Evolutionary conservation across 1,140 invertebrate species (phyloP), one percentile per base, ranked within the genome.

Genomic region (Anastrepha ludens): DNA sequence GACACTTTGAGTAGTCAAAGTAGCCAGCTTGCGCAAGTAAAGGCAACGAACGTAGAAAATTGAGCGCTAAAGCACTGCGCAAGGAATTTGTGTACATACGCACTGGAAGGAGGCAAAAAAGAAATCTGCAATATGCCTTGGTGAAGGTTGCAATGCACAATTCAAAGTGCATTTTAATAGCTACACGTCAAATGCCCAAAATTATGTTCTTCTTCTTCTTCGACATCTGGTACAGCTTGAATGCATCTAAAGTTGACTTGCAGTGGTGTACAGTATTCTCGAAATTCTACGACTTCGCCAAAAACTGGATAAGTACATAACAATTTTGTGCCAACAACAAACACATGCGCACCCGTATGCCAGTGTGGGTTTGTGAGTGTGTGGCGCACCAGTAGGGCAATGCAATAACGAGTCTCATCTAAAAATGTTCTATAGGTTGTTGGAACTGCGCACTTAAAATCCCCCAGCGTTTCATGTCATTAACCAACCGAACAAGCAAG

Each of bases 361-460:
- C 6, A 74, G n/a, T 20, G 47, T 11, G 15, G 8, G 6, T 81
- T 17, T 81, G 74, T 20, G 47, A 8, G n/a, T 55, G 74, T 55
- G 47, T 2, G 15, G 47, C 17, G n/a, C 17, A 55, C 47, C 7
- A 55, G 47, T 50, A 29, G 74, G 47, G 74, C 20, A 81, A 29
- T 50, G 74, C 50, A 81, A 81, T 81, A 81, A 50, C 47, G 74
- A 81, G 74, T 55, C 74, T 81, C 47, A 81, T 81, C 74, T 81
- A 81, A 81, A 81, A 81, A 81, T 81, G 74, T 81, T 81, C 74
- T 81, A 47, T 81, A 81, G 74, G 44, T 81, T 29, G 74, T 41
- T 81, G 74, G 47, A 81, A 81, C 47, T 81, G 74, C 74, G 74
- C 74, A 81, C 74, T 55, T 81, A 29, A 81, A 29, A 55, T 81